These are phyloP conservation scores for Orientallactaga bullata DNA, from an alignment of 2,113 vertebrate genomes.

Conservation along the genomic window DNA sequence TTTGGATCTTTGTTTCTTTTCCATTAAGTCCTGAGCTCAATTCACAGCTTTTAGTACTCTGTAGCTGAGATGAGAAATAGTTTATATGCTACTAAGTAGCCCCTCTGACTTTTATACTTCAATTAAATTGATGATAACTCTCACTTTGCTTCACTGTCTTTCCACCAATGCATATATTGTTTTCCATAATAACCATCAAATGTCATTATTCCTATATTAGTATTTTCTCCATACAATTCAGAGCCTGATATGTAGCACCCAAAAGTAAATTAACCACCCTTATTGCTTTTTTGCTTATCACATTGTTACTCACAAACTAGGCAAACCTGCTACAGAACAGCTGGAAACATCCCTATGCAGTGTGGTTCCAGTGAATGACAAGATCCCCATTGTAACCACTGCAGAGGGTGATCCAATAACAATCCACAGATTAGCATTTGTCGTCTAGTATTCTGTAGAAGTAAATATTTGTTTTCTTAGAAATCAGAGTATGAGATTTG, in stretches of 20 bases:
- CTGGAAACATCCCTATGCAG: too few relatives aligned
- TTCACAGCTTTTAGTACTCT: not conserved
- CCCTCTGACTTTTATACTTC: not conserved
- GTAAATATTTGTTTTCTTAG: not conserved
- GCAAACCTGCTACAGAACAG: too few relatives aligned
- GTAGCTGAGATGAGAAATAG: not conserved
- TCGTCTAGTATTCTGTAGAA: not conserved
- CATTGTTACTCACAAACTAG: not conserved
- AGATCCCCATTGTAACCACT: not conserved
- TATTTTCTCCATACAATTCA: not conserved
- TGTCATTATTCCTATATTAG: not conserved
- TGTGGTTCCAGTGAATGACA: too few relatives aligned
- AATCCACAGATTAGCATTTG: not conserved
- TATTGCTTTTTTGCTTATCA: not conserved
- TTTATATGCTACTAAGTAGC: not conserved
- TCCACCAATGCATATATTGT: not conserved
- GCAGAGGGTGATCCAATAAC: not conserved
- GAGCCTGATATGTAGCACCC: not conserved
- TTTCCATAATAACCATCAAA: not conserved
- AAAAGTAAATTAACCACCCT: not conserved
- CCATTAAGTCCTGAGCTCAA: not conserved
- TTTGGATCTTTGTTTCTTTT: not conserved
- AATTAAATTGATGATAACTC: not conserved
- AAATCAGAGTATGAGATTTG: not conserved
- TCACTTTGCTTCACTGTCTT: not conserved